phyloP scores from a whole-genome alignment of 2,113 vertebrate genomes.

The Cnemophilus loriae region DNA sequence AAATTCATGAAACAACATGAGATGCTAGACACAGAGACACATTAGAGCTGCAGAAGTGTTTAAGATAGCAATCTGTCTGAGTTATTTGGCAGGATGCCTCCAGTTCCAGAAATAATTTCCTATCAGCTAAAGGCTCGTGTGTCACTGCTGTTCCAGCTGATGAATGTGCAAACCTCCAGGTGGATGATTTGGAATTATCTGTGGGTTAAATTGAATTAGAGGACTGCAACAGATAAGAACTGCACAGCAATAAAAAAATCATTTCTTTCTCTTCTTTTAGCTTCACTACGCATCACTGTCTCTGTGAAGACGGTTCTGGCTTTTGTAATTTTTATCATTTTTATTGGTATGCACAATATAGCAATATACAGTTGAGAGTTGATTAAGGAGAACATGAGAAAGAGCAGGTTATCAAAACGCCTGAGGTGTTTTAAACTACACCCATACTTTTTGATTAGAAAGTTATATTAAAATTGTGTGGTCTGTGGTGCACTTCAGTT shows the following conservation, averaged over 20 bases:
- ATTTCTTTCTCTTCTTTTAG: background rate
- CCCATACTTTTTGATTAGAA: background rate
- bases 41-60: background rate
- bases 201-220: background rate
- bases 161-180: background rate
- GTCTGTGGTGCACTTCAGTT: background rate
- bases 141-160: background rate
- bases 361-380: background rate
- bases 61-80: background rate
- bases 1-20: background rate
- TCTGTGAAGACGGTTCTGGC: background rate
- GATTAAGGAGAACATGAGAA: background rate
- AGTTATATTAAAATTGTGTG: background rate
- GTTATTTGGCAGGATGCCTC: background rate
- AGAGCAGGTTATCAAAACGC: background rate
- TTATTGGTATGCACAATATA: background rate
- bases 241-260: background rate
- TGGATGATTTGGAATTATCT: slow-evolving; percentile 12
- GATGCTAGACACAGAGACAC: background rate
- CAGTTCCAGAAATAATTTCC: slow-evolving; percentile 22
- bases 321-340: background rate
- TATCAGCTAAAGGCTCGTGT: background rate
- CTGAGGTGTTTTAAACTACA: background rate
- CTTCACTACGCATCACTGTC: background rate
- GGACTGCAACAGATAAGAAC: background rate